Base-by-base conservation (phyloP, 2,113 vertebrate species). In the Leptodactylus fuscus region DNA sequence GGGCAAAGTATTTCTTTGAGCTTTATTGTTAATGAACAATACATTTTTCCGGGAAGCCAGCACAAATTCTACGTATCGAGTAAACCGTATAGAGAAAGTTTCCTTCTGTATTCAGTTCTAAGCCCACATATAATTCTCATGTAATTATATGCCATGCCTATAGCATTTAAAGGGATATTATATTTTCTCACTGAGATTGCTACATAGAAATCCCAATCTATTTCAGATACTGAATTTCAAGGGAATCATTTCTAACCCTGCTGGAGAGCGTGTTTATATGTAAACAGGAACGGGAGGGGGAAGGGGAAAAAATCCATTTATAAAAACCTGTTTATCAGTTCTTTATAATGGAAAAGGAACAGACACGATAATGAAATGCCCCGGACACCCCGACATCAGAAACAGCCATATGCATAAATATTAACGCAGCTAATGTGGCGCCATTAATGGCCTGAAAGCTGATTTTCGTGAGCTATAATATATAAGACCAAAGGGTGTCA, bases 401-500 rank as follows among this genome's bases (percentile, higher is more conserved):
- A 75, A 62, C 22, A 76, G 70, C 51, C 48, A 20, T 62, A 83
- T 83, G 38, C 70, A 73, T 83, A 76, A 83, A 83, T 60, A 83
- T 83, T 73, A 83, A 73, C 55, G 71, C 46, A 32, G n/a, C 70
- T 46, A 83, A 75, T 83, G 82, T 70, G 8, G 27, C 36, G n/a
- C 53, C 70, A 75, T 60, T 83, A 83, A 75, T 75, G 53, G 71
- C 49, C 60, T 32, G 51, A 75, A 74, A 75, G 81, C 36, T 27
- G 82, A n/a, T n/a, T n/a, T n/a, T n/a, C n/a, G n/a, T n/a, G n/a
- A n/a, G n/a, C 24, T 44, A 55, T 75, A 60, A 83, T 58, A 58
- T 58, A 83, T 32, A 60, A 83, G 29, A 44, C 69, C 69, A 74
- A 58, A 27, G 69, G 22, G 46, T 60, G 46, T 29, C 69, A 83